phyloP scores from a whole-genome alignment of 1,140 invertebrate genomes.

The Sycophila sp. region DNA sequence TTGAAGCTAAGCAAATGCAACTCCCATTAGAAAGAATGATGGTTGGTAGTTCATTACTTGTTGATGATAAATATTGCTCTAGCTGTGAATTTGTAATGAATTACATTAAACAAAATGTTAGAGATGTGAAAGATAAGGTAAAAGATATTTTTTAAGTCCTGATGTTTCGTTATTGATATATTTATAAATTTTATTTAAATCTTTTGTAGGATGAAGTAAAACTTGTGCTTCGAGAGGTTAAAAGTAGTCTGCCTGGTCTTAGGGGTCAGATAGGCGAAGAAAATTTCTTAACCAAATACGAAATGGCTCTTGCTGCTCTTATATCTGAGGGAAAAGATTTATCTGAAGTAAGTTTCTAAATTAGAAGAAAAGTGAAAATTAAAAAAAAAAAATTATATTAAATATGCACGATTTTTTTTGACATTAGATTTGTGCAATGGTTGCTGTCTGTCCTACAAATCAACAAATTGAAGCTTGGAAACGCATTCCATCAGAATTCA shows the following conservation, averaged over 20 bases:
- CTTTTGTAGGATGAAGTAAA: conserved; percentile 18
- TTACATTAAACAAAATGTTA: conserved; percentile 27
- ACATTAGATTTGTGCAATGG: conserved; percentile 71
- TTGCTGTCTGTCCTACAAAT: conserved; percentile 69
- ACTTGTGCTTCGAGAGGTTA: conserved; percentile 17
- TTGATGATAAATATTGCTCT: conserved; percentile 27
- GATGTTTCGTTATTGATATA: no score
- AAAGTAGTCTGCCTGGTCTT: conserved; percentile 1
- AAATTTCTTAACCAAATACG: conserved; percentile 31
- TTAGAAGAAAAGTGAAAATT: background rate
- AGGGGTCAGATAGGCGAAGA: background rate
- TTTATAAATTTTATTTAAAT: background rate
- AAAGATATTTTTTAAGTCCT: background rate
- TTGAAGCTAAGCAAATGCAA: conserved; percentile 63
- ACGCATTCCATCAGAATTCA: conserved; percentile 62
- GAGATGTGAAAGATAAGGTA: conserved; percentile 20
- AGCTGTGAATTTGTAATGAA: conserved; percentile 32
- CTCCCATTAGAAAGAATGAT: conserved; percentile 74
- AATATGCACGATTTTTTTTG: conserved; percentile 2
- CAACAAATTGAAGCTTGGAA: conserved; percentile 57
- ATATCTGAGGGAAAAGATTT: conserved; percentile 27
- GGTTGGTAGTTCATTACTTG: conserved; percentile 43
- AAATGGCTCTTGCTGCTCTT: conserved; percentile 22
- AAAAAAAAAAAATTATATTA: background rate
- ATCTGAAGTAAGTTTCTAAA: conserved; percentile 27